Evolutionary conservation across 1,140 invertebrate species (phyloP).

Genomic region (Oreohelix idahoensis): DNA sequence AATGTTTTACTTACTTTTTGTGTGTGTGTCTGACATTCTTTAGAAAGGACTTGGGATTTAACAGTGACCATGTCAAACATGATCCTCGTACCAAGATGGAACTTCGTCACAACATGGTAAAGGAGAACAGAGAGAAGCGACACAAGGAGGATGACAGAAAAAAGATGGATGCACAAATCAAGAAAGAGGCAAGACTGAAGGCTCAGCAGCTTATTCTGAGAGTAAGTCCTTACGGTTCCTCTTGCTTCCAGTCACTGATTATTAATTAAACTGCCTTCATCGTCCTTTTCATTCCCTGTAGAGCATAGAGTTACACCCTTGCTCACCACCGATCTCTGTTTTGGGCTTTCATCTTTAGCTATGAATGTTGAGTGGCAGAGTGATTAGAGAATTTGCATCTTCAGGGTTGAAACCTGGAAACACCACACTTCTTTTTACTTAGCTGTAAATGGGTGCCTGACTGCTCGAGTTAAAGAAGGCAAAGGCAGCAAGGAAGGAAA

Average conservation of each 20-base stretch:
- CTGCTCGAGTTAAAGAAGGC: no score
- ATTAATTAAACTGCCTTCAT: neutral
- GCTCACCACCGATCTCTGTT: no score
- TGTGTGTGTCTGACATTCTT: neutral
- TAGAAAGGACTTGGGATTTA: slow-evolving; percentile 49
- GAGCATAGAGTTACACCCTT: no score
- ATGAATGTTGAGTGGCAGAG: no score
- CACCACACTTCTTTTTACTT: no score
- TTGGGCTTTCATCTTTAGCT: no score
- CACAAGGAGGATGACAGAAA: slow-evolving; percentile 59
- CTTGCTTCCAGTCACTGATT: neutral
- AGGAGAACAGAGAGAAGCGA: slow-evolving; percentile 69
- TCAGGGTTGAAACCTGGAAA: no score
- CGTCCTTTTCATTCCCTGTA: neutral
- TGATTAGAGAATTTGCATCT: no score
- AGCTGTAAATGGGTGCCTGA: no score
- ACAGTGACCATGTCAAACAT: slow-evolving; percentile 26
- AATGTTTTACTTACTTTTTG: no score
- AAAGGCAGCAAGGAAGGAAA: no score
- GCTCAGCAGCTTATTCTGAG: slow-evolving; percentile 66
- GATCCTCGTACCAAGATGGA: slow-evolving; percentile 60
- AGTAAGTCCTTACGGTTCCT: slow-evolving; percentile 38
- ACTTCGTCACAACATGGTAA: slow-evolving; percentile 63
- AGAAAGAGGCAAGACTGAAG: slow-evolving; percentile 64
- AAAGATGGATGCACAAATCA: slow-evolving; percentile 55